These are phyloP conservation scores for Myoxocephalus aenaeus DNA, from an alignment of 2,797 vertebrate genomes.

Conservation along the genomic window DNA sequence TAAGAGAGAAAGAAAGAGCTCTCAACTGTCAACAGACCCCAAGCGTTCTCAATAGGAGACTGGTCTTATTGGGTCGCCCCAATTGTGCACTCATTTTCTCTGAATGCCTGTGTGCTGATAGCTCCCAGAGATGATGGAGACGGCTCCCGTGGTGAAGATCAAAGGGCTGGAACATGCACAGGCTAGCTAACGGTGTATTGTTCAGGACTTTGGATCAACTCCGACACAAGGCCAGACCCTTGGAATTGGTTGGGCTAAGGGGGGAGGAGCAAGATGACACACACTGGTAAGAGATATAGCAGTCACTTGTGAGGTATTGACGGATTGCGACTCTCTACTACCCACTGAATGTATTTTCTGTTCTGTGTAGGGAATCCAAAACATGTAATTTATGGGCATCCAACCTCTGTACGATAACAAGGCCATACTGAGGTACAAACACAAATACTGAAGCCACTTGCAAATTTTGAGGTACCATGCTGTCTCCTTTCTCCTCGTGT, in stretches of 20 bases:
- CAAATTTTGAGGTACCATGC: background rate
- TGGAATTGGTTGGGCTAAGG: slow-evolving; percentile 41
- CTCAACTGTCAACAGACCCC: slow-evolving; percentile 52
- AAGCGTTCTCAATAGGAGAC: slow-evolving; percentile 48
- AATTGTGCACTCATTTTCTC: slow-evolving; percentile 66
- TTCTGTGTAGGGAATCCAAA: slow-evolving; percentile 34
- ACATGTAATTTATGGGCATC: background rate
- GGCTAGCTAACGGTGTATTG: slow-evolving; percentile 42
- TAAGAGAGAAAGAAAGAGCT: slow-evolving; percentile 54
- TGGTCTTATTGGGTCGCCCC: slow-evolving; percentile 55
- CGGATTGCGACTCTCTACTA: slow-evolving; percentile 24
- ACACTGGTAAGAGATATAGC: slow-evolving; percentile 31
- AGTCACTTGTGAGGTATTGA: slow-evolving; percentile 17
- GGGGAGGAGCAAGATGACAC: slow-evolving; percentile 20
- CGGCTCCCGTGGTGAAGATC: slow-evolving; percentile 57
- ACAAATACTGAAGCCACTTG: background rate
- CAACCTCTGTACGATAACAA: background rate
- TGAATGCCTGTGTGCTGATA: slow-evolving; percentile 56
- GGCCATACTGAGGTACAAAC: background rate
- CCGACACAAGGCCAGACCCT: slow-evolving; percentile 34
- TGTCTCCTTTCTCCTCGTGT: background rate
- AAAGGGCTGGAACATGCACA: slow-evolving; percentile 59
- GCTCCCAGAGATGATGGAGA: slow-evolving; percentile 63
- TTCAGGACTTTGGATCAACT: slow-evolving; percentile 56
- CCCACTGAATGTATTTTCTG: slow-evolving; percentile 33